These are phyloP conservation scores for Psettodes erumei DNA, from an alignment of 2,113 vertebrate species.

Conservation along the genomic window DNA sequence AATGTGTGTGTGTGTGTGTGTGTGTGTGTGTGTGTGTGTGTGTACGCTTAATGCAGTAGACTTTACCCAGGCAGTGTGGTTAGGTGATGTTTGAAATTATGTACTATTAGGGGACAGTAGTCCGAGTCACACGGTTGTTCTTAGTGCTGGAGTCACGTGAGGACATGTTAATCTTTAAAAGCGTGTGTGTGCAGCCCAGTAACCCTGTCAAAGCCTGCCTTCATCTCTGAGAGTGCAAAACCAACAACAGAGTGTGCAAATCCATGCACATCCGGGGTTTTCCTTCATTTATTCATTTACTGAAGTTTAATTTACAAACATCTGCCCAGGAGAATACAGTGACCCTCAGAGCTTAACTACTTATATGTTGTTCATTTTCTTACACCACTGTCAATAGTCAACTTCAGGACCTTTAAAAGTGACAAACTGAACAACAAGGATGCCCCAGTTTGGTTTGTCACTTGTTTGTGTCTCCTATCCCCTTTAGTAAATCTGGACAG, in stretches of 20 bases:
- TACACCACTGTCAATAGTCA: no score
- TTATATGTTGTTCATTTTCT: no score
- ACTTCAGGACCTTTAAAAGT: no score
- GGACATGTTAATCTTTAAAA: background rate
- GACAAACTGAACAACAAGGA: no score
- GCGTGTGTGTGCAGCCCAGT: background rate
- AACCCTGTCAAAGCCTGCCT: background rate
- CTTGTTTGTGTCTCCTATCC: background rate
- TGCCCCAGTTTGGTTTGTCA: no score
- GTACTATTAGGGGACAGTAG: background rate
- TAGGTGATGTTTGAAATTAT: background rate
- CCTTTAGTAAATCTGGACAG: background rate
- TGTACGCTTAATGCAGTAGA: background rate
- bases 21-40: background rate
- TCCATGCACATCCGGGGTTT: background rate
- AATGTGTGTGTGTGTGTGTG: background rate
- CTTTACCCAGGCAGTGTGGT: background rate
- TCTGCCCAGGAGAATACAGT: no score
- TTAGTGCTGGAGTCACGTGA: conserved; percentile 45
- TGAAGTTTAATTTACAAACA: background rate
- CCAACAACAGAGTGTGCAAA: background rate
- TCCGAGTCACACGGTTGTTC: conserved; percentile 10
- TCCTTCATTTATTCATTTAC: background rate
- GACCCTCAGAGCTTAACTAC: no score
- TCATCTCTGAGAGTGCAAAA: background rate